Percentiles rank a stretch among this genome's conserved stretches.
phyloP scores from a whole-genome alignment of 2,888 invertebrate genomes.

The Plutella xylostella region DNA sequence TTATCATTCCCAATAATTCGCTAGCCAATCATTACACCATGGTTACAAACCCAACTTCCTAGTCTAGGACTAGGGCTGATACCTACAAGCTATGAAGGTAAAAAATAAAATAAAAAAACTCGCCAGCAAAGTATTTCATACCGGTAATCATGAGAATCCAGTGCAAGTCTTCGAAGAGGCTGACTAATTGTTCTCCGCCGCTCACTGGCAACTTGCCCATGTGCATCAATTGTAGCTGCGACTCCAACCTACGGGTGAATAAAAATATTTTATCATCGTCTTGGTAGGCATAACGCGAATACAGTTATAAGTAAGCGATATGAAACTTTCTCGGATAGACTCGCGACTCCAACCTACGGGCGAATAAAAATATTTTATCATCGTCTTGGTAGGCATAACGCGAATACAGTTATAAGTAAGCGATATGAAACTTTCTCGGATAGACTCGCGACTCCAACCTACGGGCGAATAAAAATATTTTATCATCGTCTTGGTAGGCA shows the following conservation, averaged over 20 bases:
- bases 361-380: slow-evolving; percentile 7
- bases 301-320: background rate
- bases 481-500: too few species aligned
- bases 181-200: slow-evolving; percentile 61
- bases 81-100: too few species aligned
- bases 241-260: slow-evolving; percentile 43
- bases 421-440: background rate
- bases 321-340: background rate
- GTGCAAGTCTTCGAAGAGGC: slow-evolving; percentile 88
- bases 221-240: slow-evolving; percentile 53
- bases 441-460: slow-evolving; percentile 40
- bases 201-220: slow-evolving; percentile 48
- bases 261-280: background rate
- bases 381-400: too few species aligned
- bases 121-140: too few species aligned
- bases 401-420: background rate
- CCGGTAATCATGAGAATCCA: slow-evolving; percentile 88
- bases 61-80: too few species aligned
- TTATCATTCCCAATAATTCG: too few species aligned
- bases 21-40: too few species aligned
- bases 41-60: too few species aligned
- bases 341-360: slow-evolving; percentile 44
- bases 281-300: too few species aligned
- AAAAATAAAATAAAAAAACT: too few species aligned
- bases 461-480: slow-evolving; percentile 10